Evolutionary conservation across 2,797 vertebrate genomes (phyloP).

Genomic region (Mormyrops boulengeri): DNA sequence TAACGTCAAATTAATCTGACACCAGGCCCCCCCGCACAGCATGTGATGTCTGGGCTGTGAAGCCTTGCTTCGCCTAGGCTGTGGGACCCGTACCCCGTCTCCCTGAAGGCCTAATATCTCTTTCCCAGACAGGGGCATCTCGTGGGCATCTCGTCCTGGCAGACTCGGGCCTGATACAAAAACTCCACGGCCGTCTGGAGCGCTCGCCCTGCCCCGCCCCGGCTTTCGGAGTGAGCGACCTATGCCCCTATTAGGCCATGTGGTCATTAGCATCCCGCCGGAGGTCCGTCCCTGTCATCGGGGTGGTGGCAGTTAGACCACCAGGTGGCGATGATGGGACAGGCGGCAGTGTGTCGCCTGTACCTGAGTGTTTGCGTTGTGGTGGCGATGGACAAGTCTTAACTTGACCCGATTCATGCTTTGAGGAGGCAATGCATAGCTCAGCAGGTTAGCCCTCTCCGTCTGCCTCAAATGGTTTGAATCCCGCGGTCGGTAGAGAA

Average conservation of each 20-base stretch:
- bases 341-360: background rate
- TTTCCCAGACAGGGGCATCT: background rate
- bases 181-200: background rate
- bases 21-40: background rate
- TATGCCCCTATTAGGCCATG: too few relatives aligned
- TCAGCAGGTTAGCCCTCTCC: too few relatives aligned
- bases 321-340: background rate
- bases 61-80: background rate
- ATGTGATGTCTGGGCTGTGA: background rate
- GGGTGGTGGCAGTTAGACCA: background rate
- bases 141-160: background rate
- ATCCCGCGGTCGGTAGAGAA: too few relatives aligned
- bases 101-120: background rate
- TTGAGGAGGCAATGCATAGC: too few relatives aligned
- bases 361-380: background rate
- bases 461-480: too few relatives aligned
- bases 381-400: background rate
- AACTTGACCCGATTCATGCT: too few relatives aligned
- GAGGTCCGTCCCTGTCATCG: background rate
- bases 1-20: background rate
- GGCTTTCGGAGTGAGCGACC: background rate
- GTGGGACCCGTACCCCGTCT: background rate
- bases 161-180: background rate
- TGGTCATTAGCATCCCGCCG: constrained; percentile 40
- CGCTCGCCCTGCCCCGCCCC: too few relatives aligned